Percentiles rank a stretch among this genome's conserved stretches.
phyloP scores from a whole-genome alignment of 37 sponge, comb jelly and placozoan species.

The Crambe crambe region DNA sequence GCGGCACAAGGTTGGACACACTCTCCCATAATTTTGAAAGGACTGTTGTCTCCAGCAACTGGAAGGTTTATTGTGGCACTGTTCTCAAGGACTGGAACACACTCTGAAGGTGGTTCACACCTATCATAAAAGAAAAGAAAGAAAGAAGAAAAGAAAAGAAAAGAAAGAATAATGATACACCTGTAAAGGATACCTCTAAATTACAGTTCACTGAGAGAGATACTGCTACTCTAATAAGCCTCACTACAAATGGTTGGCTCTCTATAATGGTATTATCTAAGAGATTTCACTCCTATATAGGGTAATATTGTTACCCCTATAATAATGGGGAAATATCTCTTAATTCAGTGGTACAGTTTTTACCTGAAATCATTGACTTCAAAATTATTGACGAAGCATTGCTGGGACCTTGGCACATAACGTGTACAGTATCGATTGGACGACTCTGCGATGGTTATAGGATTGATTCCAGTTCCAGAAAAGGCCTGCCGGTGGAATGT shows the following conservation, averaged over 20 bases:
- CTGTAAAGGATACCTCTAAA: too few species aligned
- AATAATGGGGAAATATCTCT: too few species aligned
- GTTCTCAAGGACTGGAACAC: slow-evolving; percentile 36
- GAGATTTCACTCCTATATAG: too few species aligned
- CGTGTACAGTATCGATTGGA: slow-evolving; percentile 50
- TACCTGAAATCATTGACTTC: slow-evolving; percentile 39
- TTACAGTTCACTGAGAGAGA: too few species aligned
- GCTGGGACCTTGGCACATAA: slow-evolving; percentile 6
- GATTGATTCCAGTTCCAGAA: slow-evolving; percentile 6
- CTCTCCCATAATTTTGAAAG: slow-evolving; percentile 13
- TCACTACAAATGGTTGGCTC: too few species aligned
- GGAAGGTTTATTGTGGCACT: slow-evolving; percentile 2
- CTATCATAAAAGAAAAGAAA: slow-evolving; percentile 2
- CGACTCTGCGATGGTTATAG: background rate
- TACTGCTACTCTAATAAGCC: too few species aligned
- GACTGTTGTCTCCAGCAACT: background rate
- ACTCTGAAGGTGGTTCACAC: slow-evolving; percentile 17
- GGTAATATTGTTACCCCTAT: too few species aligned
- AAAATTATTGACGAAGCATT: slow-evolving; percentile 39
- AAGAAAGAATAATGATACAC: too few species aligned
- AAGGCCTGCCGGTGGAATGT: slow-evolving; percentile 33
- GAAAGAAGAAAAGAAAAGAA: too few species aligned
- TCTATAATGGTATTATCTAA: too few species aligned
- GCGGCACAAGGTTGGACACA: slow-evolving; percentile 38
- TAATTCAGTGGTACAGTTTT: background rate